A percentile compares a stretch with the other conserved stretches of the same genome.
Evolutionary conservation across 2,797 vertebrate genomes (phyloP).

Genomic region (Pampus argenteus): DNA sequence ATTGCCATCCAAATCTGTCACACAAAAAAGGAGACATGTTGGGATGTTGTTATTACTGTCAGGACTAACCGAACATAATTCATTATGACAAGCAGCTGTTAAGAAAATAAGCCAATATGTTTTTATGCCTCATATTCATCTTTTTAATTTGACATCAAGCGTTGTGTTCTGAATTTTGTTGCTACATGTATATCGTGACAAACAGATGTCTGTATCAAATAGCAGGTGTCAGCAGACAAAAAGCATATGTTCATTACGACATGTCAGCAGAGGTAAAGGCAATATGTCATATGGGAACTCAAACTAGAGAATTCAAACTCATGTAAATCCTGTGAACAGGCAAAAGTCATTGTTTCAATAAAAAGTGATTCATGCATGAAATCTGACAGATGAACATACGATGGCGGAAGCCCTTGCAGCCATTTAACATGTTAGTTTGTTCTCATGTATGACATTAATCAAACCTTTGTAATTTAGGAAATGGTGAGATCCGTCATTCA

Average conservation of each 20-base stretch:
- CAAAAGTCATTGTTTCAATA: neutral
- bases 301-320: neutral
- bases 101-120: neutral
- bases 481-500: neutral
- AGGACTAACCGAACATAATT: neutral
- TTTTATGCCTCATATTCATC: conserved; percentile 13
- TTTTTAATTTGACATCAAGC: conserved; percentile 19
- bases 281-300: neutral
- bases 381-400: neutral
- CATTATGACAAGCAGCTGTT: neutral
- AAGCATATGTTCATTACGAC: conserved; percentile 16
- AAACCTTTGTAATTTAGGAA: neutral
- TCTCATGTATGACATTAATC: neutral
- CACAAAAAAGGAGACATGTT: conserved; percentile 20
- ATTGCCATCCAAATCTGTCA: conserved; percentile 94
- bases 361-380: neutral
- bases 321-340: neutral
- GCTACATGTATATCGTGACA: neutral
- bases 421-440: neutral
- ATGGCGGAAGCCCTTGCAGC: neutral
- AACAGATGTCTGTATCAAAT: conserved; percentile 15
- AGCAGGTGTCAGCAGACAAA: conserved; percentile 20
- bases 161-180: neutral
- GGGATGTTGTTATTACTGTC: neutral
- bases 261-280: neutral